phyloP scores from a whole-genome alignment of 2,888 invertebrate genomes.

The Hirtodrosophila alboralis region DNA sequence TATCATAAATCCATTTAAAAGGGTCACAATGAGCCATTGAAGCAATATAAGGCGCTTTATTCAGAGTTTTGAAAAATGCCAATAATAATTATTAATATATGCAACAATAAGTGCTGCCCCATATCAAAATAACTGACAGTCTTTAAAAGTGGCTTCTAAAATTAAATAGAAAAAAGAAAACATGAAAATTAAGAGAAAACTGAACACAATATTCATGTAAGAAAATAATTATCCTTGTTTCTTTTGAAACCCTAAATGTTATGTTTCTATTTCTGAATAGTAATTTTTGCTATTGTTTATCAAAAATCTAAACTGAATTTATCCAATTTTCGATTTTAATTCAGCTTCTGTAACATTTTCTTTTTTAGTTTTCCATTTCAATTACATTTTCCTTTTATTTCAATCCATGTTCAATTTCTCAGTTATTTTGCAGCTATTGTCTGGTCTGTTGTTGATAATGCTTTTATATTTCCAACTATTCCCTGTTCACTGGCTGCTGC shows the following conservation, averaged over 20 bases:
- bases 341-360: constrained; percentile 13
- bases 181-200: too few relatives aligned
- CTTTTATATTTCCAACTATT: constrained; percentile 14
- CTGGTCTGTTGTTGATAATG: constrained; percentile 19
- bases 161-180: not conserved
- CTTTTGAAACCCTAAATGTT: too few relatives aligned
- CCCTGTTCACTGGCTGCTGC: constrained; percentile 25
- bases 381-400: constrained; percentile 62
- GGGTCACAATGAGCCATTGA: constrained; percentile 34
- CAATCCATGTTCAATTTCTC: constrained; percentile 59
- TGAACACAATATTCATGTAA: too few relatives aligned
- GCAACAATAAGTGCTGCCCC: constrained; percentile 41
- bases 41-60: constrained; percentile 24
- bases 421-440: constrained; percentile 65
- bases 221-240: too few relatives aligned
- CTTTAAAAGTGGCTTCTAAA: not conserved
- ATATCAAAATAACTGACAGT: constrained; percentile 44
- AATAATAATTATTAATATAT: constrained; percentile 70
- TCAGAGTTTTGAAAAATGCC: constrained; percentile 49
- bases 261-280: too few relatives aligned
- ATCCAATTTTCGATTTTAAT: constrained; percentile 7
- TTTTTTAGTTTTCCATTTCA: constrained; percentile 66
- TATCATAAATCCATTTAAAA: constrained; percentile 46
- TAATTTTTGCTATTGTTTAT: too few relatives aligned
- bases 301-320: constrained; percentile 2